Evolutionary conservation across 2,797 vertebrate genomes (phyloP).

Genomic region (Coregonus sp.): DNA sequence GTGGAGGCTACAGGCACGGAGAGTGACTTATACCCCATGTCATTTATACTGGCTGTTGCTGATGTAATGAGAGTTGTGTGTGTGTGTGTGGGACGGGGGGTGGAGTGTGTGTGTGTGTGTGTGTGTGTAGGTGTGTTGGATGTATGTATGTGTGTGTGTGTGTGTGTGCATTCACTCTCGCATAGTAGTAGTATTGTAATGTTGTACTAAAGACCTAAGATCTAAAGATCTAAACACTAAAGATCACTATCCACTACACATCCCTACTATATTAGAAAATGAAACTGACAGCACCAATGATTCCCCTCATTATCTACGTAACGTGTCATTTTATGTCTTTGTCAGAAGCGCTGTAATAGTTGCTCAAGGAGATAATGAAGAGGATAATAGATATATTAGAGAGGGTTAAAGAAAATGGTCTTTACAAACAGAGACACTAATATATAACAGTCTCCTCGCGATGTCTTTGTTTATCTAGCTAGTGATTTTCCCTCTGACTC

Average conservation of each 20-base stretch:
- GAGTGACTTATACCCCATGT: neutral
- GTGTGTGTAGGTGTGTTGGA: constrained; percentile 3
- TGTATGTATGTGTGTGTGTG: constrained; percentile 1
- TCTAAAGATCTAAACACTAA: neutral
- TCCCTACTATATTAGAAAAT: constrained; percentile 45
- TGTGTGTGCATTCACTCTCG: neutral
- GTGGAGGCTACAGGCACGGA: neutral
- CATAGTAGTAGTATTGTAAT: neutral
- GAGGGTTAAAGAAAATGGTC: constrained; percentile 48
- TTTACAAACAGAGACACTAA: constrained; percentile 56
- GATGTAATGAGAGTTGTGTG: neutral
- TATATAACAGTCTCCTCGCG: constrained; percentile 6
- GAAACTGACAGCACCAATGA: constrained; percentile 64
- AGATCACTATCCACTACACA: constrained; percentile 9
- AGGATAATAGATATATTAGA: constrained; percentile 47
- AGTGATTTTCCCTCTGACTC: constrained; percentile 45
- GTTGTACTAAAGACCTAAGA: neutral
- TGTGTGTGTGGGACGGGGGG: neutral
- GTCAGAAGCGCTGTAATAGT: constrained; percentile 85
- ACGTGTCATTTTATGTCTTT: constrained; percentile 77
- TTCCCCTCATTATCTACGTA: constrained; percentile 69
- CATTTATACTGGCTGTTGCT: neutral
- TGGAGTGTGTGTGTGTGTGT: neutral
- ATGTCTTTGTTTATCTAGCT: constrained; percentile 64
- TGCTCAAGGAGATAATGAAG: constrained; percentile 64